phyloP scores from a whole-genome alignment of 1,140 invertebrate genomes.

The Tetramorium parvispinum region DNA sequence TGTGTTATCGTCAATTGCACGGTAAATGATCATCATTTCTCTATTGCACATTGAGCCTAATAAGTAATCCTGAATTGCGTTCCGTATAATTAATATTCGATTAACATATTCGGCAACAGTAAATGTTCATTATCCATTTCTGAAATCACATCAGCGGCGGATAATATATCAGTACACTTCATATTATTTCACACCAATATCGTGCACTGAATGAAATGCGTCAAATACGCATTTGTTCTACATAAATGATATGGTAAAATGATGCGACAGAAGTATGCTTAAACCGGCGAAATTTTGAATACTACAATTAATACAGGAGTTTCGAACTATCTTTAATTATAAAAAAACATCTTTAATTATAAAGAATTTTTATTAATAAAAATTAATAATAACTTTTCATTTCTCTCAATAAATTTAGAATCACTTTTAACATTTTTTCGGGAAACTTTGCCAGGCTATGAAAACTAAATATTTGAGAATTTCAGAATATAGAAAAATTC shows the following conservation, averaged over 20 bases:
- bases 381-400: not conserved
- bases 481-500: not conserved
- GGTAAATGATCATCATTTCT: slow-evolving; percentile 51
- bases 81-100: slow-evolving; percentile 56
- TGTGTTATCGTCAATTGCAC: not conserved
- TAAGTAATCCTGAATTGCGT: slow-evolving; percentile 34
- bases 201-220: not conserved
- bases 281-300: not conserved
- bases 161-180: slow-evolving; percentile 17
- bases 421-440: not conserved
- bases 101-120: not conserved
- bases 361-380: not conserved
- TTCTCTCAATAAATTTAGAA: not conserved
- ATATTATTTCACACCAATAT: slow-evolving; percentile 17
- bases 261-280: not conserved
- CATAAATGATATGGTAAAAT: slow-evolving; percentile 25
- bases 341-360: not conserved
- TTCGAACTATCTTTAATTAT: not conserved
- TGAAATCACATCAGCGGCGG: slow-evolving; percentile 31
- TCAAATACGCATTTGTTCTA: not conserved
- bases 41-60: not conserved
- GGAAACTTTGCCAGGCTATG: not conserved
- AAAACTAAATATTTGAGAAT: not conserved
- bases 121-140: slow-evolving; percentile 40
- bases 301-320: not conserved